These are phyloP conservation scores for Calidris pygmaea DNA, from an alignment of 2,113 vertebrate species.

Conservation along the genomic window DNA sequence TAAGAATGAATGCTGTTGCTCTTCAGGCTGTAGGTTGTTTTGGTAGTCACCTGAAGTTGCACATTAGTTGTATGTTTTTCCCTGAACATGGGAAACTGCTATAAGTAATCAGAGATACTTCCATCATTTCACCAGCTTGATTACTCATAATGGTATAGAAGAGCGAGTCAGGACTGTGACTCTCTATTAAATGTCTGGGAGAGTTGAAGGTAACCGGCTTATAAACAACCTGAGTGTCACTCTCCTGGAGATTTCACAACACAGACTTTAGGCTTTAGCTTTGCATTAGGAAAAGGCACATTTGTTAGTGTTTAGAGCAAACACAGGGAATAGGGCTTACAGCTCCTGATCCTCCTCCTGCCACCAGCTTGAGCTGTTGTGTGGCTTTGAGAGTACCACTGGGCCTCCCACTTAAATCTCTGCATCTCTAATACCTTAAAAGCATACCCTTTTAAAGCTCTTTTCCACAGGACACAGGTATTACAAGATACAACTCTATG, in stretches of 20 bases:
- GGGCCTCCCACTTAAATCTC: not conserved
- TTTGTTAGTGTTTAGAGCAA: not conserved
- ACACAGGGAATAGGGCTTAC: not conserved
- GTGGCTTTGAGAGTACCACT: not conserved
- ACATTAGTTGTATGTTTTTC: not conserved
- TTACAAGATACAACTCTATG: not conserved
- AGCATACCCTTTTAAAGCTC: not conserved
- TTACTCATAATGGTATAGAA: not conserved
- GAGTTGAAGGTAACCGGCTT: conserved; percentile 23
- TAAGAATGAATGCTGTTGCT: not conserved
- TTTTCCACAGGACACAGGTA: not conserved
- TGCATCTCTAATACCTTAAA: not conserved
- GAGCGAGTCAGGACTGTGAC: not conserved
- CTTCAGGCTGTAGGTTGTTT: not conserved
- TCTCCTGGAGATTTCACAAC: not conserved
- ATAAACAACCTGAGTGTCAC: conserved; percentile 1
- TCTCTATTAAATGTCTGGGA: not conserved
- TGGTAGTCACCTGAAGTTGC: not conserved
- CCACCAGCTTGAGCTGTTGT: not conserved
- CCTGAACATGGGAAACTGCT: not conserved
- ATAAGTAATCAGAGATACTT: not conserved
- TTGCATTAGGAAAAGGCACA: not conserved
- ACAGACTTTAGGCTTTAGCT: not conserved
- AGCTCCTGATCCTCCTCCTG: not conserved
- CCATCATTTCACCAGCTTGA: not conserved